A percentile compares a stretch with the other conserved stretches of the same genome.
phyloP scores from a whole-genome alignment of 2,888 invertebrate species.

The Heliothis peltigera region DNA sequence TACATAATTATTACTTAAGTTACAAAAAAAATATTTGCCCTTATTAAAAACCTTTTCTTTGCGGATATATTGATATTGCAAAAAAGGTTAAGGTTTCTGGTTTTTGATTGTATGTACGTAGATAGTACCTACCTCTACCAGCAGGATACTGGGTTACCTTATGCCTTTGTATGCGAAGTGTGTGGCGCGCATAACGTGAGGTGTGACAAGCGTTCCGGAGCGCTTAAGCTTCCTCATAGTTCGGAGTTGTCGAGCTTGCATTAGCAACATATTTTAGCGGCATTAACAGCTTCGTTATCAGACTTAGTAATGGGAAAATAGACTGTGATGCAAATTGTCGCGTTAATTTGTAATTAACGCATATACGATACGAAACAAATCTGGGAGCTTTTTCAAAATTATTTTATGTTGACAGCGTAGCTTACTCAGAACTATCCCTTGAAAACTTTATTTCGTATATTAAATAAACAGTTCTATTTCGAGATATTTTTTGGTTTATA shows the following conservation, averaged over 20 bases:
- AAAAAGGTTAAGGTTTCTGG: no score
- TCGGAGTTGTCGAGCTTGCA: slow-evolving; percentile 21
- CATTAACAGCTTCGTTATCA: background rate
- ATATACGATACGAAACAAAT: background rate
- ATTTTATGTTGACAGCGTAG: no score
- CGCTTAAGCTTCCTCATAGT: slow-evolving; percentile 8
- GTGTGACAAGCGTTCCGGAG: slow-evolving; percentile 22
- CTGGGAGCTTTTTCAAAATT: no score
- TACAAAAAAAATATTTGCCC: no score
- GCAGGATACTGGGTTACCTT: background rate
- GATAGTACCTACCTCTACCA: no score
- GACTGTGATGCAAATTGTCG: background rate
- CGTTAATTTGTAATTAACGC: background rate
- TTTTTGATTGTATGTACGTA: background rate
- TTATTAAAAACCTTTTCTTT: no score
- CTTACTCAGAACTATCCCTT: no score
- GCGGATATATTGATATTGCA: no score
- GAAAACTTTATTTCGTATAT: no score
- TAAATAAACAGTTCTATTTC: no score
- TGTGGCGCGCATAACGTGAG: slow-evolving; percentile 22
- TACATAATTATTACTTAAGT: no score
- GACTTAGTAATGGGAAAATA: background rate
- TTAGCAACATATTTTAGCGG: slow-evolving; percentile 17
- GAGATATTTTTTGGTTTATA: no score
- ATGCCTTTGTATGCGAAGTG: slow-evolving; percentile 13